Evolutionary conservation across 2,113 vertebrate genomes (phyloP).

Genomic region (Cynocephalus volans): DNA sequence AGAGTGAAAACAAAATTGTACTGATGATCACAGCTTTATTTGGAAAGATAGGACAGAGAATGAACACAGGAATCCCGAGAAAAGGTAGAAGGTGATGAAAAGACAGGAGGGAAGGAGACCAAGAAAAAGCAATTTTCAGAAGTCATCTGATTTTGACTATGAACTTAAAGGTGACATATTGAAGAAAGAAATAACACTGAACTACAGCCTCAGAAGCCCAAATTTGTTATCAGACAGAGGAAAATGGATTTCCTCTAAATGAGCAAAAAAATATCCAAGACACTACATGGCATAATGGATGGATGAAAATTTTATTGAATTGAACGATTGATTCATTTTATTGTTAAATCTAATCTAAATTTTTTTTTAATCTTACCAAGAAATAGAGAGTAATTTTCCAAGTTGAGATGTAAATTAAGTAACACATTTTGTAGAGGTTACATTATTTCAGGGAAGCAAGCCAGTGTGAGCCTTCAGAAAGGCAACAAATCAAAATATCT

Average conservation of each 20-base stretch:
- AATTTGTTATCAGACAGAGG: not conserved
- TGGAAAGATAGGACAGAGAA: not conserved
- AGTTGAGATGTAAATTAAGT: not conserved
- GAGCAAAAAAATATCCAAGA: not conserved
- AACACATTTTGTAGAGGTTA: not conserved
- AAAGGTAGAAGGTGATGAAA: not conserved
- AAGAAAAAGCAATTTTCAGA: not conserved
- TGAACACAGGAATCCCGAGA: not conserved
- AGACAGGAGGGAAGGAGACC: not conserved
- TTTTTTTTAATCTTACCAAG: not conserved
- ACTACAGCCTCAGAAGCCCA: not conserved
- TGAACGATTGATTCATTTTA: not conserved
- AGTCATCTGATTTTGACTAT: not conserved
- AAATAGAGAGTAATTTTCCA: not conserved
- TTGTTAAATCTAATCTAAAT: not conserved
- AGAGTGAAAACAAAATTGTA: not conserved
- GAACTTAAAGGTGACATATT: not conserved
- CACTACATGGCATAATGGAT: not conserved
- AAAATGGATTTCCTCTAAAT: not conserved
- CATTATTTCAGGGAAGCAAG: not conserved
- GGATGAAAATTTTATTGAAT: not conserved
- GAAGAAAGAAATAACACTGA: not conserved
- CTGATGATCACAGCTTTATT: not conserved
- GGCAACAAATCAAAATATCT: not conserved
- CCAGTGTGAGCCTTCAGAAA: not conserved